Conservation (phyloP, 2,113 vertebrate species). For the Datnioides undecimradiatus region DNA sequence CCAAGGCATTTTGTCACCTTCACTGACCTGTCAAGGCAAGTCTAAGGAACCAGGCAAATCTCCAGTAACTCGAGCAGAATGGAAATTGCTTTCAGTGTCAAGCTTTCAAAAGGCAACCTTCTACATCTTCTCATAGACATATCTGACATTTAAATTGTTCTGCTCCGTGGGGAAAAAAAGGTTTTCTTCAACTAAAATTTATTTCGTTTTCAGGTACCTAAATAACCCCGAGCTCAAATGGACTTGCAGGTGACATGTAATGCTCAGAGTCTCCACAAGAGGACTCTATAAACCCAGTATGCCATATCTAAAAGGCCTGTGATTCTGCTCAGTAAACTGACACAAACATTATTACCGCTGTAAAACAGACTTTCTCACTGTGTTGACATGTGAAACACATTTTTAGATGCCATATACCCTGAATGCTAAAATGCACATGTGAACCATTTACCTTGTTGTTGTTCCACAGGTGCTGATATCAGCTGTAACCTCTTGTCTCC, state of each 20-base stretch:
- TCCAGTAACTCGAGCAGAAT: slow-evolving; percentile 50
- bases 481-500: slow-evolving; percentile 74
- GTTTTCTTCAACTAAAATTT: background rate
- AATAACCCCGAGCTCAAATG: background rate
- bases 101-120: slow-evolving; percentile 20
- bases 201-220: background rate
- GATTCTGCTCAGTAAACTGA: slow-evolving; percentile 24
- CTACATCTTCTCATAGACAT: slow-evolving; percentile 11
- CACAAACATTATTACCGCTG: slow-evolving; percentile 11
- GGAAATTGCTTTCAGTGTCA: slow-evolving; percentile 54
- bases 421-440: slow-evolving; percentile 48
- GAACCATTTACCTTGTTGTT: slow-evolving; percentile 42
- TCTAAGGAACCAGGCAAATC: slow-evolving; percentile 43
- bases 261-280: slow-evolving; percentile 65
- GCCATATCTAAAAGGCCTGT: background rate
- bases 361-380: slow-evolving; percentile 13
- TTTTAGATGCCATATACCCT: background rate
- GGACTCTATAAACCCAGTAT: slow-evolving; percentile 57
- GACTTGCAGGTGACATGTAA: slow-evolving; percentile 22
- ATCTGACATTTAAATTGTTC: slow-evolving; percentile 44
- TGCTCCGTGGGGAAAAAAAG: slow-evolving; percentile 3
- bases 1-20: slow-evolving; percentile 66
- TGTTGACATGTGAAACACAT: slow-evolving; percentile 35
- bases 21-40: slow-evolving; percentile 63
- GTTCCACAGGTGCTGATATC: slow-evolving; percentile 77